Percentiles rank a stretch among this genome's conserved stretches.
Evolutionary conservation across 2,888 invertebrate genomes (phyloP).

Genomic region (Oscheius myriophilus): DNA sequence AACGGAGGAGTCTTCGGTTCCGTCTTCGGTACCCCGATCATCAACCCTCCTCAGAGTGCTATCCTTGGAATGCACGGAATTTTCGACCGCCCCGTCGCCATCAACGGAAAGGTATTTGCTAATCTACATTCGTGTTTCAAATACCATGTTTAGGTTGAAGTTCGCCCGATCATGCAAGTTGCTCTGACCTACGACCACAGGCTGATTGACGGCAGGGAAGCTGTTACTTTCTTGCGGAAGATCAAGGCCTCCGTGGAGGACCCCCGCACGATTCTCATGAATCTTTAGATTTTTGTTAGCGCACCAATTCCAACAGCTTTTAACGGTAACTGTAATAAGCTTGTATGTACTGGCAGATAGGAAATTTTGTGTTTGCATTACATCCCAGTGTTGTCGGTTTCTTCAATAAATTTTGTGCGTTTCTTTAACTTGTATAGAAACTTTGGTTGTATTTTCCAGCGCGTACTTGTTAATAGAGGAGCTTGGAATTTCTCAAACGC

Average conservation of each 20-base stretch:
- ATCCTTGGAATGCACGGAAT: slow-evolving; percentile 99
- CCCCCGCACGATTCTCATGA: slow-evolving; percentile 89
- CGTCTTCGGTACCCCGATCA: slow-evolving; percentile 89
- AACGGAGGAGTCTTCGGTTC: slow-evolving; percentile 97
- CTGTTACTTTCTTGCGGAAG: slow-evolving; percentile 93
- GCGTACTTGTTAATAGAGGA: too few relatives aligned
- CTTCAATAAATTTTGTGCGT: too few relatives aligned
- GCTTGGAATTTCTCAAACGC: too few relatives aligned
- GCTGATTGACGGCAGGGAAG: slow-evolving; percentile 97
- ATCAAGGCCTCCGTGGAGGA: slow-evolving; percentile 96
- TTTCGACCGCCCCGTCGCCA: slow-evolving; percentile 90
- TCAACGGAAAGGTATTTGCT: slow-evolving; percentile 85
- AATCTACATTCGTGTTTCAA: background rate
- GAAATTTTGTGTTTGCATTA: too few relatives aligned
- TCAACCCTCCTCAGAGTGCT: slow-evolving; percentile 98
- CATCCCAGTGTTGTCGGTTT: background rate
- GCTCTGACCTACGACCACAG: slow-evolving; percentile 99
- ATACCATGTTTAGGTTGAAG: slow-evolving; percentile 80
- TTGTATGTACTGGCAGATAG: too few relatives aligned
- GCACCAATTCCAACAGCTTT: too few relatives aligned
- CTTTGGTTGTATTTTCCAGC: too few relatives aligned
- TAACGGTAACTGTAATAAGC: too few relatives aligned
- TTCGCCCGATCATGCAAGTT: slow-evolving; percentile 99
- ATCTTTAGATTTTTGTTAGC: slow-evolving; percentile 78
- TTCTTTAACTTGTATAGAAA: too few relatives aligned